Base-by-base conservation (phyloP, 2,888 invertebrate genomes). In the Incurvaria masculella region DNA sequence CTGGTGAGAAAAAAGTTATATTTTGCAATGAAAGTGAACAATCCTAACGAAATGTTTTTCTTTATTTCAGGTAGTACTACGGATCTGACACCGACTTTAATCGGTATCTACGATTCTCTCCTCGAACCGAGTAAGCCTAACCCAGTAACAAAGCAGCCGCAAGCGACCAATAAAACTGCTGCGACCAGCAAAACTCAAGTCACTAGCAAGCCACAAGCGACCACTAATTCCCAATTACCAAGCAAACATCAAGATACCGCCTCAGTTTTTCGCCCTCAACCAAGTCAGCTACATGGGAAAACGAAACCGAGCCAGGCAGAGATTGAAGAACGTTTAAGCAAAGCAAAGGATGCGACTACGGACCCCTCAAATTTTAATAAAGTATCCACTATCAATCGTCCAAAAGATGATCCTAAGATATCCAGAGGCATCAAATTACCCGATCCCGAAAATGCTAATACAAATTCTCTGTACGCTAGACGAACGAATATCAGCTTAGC, bases 71-170 rank as follows among this genome's bases (percentile, higher is more conserved):
- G 93, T 69, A 87, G 90, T 63, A 89, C 91, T 58, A 87, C 89
- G 60, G 94, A 94, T 68, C 80, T 94, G 68, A 87, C 91, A 66
- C 91, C 93, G 51, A 88, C 90, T 57, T 82, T 94, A 53, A 83
- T 94, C 72, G 90, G 89, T 54, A 89, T 92, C 72, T 93, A 92
- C 69, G 94, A 94, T 78, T 88, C 89, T 55, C 80, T 93, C 56
- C 81, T 81, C 59, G 83, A 79, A 58, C 78, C 75, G 51, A 63
- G 59, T 2, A 75, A 73, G 57, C 69, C 65, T 55, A 52, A n/a
- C n/a, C n/a, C n/a, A n/a, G n/a, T n/a, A n/a, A 27, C 33, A 33
- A 14, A 11, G 6, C 33, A 33, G 14, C 33, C 8, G n/a, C 16
- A 4, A 4, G 17, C 41, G 10, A 41, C 41, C 17, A 41, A 14